Base-by-base conservation (phyloP, 2,113 vertebrate genomes). In the Sphaerodactylus townsendi region DNA sequence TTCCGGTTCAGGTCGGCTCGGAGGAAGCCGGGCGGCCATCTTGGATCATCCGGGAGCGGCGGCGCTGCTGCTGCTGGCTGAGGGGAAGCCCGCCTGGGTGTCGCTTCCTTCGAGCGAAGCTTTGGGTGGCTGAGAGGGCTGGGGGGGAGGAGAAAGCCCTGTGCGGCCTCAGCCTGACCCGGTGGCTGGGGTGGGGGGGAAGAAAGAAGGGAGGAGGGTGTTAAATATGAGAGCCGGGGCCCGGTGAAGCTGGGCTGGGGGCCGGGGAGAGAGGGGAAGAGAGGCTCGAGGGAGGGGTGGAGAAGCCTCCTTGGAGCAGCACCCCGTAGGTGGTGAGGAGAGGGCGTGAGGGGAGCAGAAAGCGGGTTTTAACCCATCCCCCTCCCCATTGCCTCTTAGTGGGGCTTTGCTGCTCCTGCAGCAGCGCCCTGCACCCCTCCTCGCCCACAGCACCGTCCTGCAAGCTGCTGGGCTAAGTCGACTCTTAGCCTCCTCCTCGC, bases 21-120 rank as follows among this genome's bases (percentile, higher is more conserved):
- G 95, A 96, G 96, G 92, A 94, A 91, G 94, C 93, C 81, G 91
- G 95, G 96, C 94, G 95, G 98, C 98, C 98, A 99, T 99, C 97
- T 99, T 99, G 98, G 96, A 97, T 94, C 90, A 83, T 92, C 90
- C 88, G 88, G 93, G 90, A 91, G 87, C 76, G 1, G 85, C 70
- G 84, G 91, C 81, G 85, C 84, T 74, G 88, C 56, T 71, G 59
- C 59, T 62, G 59, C 30, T 77, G 66, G 14, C 53, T 46, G 66
- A 78, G 65, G 35, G 56, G 25, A 30, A 9, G 25, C 59, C 59
- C 59, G 59, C 59, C 25, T 14, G 72, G 77, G 82, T 62, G 7
- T 5, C 44, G 35, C 65, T 39, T 65, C 62, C 23, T 53, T 1
- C 37, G 41, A 48, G 79, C 73, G 73, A 37, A 73, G 88, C 78